These are phyloP conservation scores for Chironomus riparius DNA, from an alignment of 2,888 invertebrate genomes.

Conservation along the genomic window DNA sequence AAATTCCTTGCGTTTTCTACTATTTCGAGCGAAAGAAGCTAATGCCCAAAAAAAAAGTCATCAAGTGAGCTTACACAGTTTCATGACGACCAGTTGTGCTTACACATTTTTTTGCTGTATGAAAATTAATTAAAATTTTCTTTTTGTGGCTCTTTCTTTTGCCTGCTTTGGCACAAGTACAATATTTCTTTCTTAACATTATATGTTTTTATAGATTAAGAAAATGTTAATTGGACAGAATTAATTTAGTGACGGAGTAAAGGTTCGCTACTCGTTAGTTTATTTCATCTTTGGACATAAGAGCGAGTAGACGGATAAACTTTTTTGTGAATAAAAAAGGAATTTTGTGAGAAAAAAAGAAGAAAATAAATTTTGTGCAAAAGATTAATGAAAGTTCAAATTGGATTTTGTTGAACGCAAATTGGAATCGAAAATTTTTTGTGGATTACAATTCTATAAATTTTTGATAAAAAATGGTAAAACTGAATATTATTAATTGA, in stretches of 20 bases:
- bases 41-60: background rate
- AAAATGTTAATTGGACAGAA: slow-evolving; percentile 26
- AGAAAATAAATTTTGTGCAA: too few species aligned
- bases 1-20: background rate
- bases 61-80: slow-evolving; percentile 3
- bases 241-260: slow-evolving; percentile 23
- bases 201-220: slow-evolving; percentile 17
- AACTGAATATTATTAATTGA: background rate
- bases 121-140: slow-evolving; percentile 18
- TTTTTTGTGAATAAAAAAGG: slow-evolving; percentile 1
- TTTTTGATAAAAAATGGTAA: background rate
- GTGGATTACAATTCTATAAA: background rate
- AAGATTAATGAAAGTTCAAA: background rate
- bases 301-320: slow-evolving; percentile 1
- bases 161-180: background rate
- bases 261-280: background rate
- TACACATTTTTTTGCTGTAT: slow-evolving; percentile 3
- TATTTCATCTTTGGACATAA: slow-evolving; percentile 19
- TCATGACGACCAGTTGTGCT: slow-evolving; percentile 12
- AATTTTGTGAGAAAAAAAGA: background rate
- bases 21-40: background rate
- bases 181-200: slow-evolving; percentile 7
- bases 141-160: background rate
- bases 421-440: background rate
- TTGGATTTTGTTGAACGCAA: background rate